phyloP scores from a whole-genome alignment of 2,888 invertebrate genomes.

The Amphiduros pacificus region DNA sequence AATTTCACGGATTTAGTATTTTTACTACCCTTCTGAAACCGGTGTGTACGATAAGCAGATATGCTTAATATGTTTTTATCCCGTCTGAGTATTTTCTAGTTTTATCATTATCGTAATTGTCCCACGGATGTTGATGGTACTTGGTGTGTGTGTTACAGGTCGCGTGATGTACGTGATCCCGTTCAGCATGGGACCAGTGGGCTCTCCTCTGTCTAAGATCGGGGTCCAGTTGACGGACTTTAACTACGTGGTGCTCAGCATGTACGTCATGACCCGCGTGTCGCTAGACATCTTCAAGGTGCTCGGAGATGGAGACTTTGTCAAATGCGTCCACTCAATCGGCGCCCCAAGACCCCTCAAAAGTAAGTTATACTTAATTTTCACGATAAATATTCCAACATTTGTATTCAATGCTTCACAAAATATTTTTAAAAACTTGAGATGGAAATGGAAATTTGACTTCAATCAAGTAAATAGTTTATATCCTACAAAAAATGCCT shows the following conservation, averaged over 20 bases:
- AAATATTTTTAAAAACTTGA: too few species aligned
- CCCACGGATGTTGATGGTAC: background rate
- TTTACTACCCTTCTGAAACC: too few species aligned
- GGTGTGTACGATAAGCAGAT: too few species aligned
- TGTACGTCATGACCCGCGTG: constrained; percentile 42
- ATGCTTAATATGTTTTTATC: too few species aligned
- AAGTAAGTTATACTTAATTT: constrained; percentile 24
- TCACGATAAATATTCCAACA: too few species aligned
- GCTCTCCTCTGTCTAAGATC: constrained; percentile 38
- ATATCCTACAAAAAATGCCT: too few species aligned
- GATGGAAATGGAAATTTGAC: too few species aligned
- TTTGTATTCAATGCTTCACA: too few species aligned
- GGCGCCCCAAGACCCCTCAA: constrained; percentile 34
- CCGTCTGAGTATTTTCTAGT: too few species aligned
- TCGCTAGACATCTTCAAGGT: constrained; percentile 28
- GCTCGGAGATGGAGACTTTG: constrained; percentile 34
- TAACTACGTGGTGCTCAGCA: constrained; percentile 39
- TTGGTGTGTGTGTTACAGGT: constrained; percentile 23
- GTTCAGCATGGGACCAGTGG: constrained; percentile 44
- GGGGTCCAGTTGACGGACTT: constrained; percentile 43
- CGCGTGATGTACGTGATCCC: constrained; percentile 45
- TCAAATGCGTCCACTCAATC: constrained; percentile 37
- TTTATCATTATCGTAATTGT: background rate
- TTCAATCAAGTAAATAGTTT: too few species aligned
- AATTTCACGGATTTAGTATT: background rate